phyloP scores from a whole-genome alignment of 2,797 vertebrate genomes.

The Microctenopoma steveboyesi region DNA sequence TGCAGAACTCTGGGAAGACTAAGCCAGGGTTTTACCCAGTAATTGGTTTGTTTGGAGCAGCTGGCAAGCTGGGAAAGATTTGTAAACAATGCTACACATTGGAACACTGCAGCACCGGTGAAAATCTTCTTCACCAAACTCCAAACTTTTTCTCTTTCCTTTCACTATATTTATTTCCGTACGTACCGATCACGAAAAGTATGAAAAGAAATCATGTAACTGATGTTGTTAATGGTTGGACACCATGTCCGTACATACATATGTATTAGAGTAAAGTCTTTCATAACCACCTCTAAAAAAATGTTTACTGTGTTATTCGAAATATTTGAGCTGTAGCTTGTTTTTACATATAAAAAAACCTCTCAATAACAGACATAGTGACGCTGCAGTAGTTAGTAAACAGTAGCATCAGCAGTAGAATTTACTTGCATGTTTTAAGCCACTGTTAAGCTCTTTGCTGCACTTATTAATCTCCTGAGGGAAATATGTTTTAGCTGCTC shows the following conservation, averaged over 20 bases:
- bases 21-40: conserved; percentile 76
- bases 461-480: no score
- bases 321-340: background rate
- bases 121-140: conserved; percentile 26
- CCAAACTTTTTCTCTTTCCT: background rate
- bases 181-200: background rate
- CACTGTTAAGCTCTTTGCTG: no score
- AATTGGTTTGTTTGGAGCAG: conserved; percentile 76
- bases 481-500: background rate
- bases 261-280: background rate
- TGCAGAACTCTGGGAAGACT: conserved; percentile 69
- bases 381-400: no score
- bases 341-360: no score
- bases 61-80: conserved; percentile 70
- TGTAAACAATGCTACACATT: conserved; percentile 67
- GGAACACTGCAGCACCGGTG: conserved; percentile 32
- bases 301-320: background rate
- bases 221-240: background rate
- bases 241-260: background rate
- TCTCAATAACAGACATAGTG: no score
- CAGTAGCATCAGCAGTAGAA: no score
- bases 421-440: no score
- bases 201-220: background rate
- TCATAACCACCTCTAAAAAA: background rate
- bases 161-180: background rate